phyloP scores from a whole-genome alignment of 2,113 vertebrate species.

The Tenrec ecaudatus region DNA sequence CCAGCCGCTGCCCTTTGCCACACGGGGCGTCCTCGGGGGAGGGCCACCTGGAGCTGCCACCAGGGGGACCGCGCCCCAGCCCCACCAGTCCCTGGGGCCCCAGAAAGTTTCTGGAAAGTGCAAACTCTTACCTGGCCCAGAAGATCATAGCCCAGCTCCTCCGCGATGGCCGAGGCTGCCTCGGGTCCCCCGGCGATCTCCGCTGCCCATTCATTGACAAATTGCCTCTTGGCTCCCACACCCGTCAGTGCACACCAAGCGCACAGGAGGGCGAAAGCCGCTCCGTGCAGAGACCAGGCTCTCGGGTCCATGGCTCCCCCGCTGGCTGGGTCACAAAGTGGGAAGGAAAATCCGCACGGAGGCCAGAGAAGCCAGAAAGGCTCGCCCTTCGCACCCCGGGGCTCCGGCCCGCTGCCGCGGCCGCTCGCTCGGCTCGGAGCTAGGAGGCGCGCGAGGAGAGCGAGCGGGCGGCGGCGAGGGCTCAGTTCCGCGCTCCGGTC shows the following conservation, averaged over 20 bases:
- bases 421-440: conserved; percentile 46
- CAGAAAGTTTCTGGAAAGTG: conserved; percentile 78
- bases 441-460: conserved; percentile 62
- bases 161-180: conserved; percentile 92
- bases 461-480: conserved; percentile 65
- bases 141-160: conserved; percentile 94
- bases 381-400: neutral
- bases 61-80: neutral
- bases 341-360: neutral
- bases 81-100: neutral
- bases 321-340: conserved; percentile 68
- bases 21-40: neutral
- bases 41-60: neutral
- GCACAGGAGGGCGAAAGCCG: conserved; percentile 85
- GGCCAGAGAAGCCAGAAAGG: conserved; percentile 6
- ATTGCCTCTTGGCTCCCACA: conserved; percentile 89
- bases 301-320: conserved; percentile 89
- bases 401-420: conserved; percentile 47
- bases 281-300: conserved; percentile 83
- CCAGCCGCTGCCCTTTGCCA: neutral
- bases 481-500: conserved; percentile 65
- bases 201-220: conserved; percentile 98
- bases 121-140: conserved; percentile 94
- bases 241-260: conserved; percentile 77
- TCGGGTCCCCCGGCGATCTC: conserved; percentile 94